Base-by-base conservation (phyloP, 1,140 invertebrate species). In the Lasaia peninsularis region DNA sequence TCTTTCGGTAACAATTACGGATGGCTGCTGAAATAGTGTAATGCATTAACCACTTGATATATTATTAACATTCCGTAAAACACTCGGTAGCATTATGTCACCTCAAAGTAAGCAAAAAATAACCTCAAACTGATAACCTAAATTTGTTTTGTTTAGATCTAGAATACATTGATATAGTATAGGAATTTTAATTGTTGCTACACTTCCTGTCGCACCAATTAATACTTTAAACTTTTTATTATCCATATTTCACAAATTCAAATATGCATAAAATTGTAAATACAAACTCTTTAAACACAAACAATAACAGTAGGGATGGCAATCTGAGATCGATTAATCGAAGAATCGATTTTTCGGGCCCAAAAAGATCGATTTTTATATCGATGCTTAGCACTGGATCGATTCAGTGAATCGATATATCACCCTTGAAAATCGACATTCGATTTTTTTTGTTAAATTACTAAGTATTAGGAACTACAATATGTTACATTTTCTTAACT, bases 1-100 rank as follows among this genome's bases (percentile, higher is more conserved):
- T 75, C 93, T 88, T 67, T 97, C 92, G 1, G 98, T 99, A 0
- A 95, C 89, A 9, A 99, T 92, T 34, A 99, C 89, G 95, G 89
- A 28, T 20, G 44, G 40, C 52, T 50, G 14, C 20, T 55, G 40
- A 21, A 60, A 63, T 9, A 44, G 16, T 51, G 14, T 20, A 40
- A 20, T 35, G 48, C 48, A 40, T 7, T 58, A 40, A 50, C 18
- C 9, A 21, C n/a, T 9, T 4, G 11, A 24, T 34, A 34, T n/a
- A 34, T 18, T 11, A 18, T 8, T 9, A 40, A 18, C 14, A 40
- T 9, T 20, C 2, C 0, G 18, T 44, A 10, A 20, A 28, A 28
- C 24, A 28, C 24, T 28, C 24, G 8, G 4, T 18, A 20, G 0
- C 16, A 10, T 20, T 16, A 16, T 18, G 2, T 28, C 49, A 51